Evolutionary conservation across 2,113 vertebrate genomes (phyloP), one percentile per base, ranked within the genome.

Genomic region (Pleuronectes platessa): DNA sequence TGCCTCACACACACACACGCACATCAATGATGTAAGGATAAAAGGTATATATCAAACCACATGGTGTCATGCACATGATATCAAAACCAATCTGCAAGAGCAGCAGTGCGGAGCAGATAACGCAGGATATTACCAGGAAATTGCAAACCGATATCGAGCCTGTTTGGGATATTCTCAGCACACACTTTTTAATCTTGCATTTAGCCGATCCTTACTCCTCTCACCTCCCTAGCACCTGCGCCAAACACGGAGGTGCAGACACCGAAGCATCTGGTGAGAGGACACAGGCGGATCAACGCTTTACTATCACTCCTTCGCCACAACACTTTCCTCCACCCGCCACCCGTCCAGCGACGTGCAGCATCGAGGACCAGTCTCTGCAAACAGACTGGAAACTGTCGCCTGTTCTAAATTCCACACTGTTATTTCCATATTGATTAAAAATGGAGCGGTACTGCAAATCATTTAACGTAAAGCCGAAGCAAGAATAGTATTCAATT

Each of bases 401-500:
- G 13, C 55, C 51, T 21, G 20, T 54, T 54, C 51, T n/a, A 54
- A 54, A 54, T 54, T 2, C 2, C 31, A 31, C 31, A 31, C 5
- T 6, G 31, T 7, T 31, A 31, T 31, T 31, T 31, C 31, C 20
- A 54, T 21, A n/a, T 54, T 9, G 20, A 54, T 54, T 9, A 21
- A 54, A 21, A 54, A 54, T 8, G 51, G 18, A 54, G 18, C 2
- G 18, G 51, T 10, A n/a, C 2, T 20, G 20, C 51, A n/a, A 54
- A 54, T 54, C 51, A n/a, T n/a, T 17, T 20, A 20, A 20, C 18
- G 10, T 5, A 54, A n/a, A n/a, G 51, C 26, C 42, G 31, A 40
- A 69, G 64, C 53, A 18, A 73, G 61, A 53, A n/a, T 8, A 63
- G 59, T 59, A 58, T 23, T 79, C n/a, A 54, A 40, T 21, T 17